These are phyloP conservation scores for Crotalus viridis DNA, from an alignment of 2,113 vertebrate species.

Conservation along the genomic window DNA sequence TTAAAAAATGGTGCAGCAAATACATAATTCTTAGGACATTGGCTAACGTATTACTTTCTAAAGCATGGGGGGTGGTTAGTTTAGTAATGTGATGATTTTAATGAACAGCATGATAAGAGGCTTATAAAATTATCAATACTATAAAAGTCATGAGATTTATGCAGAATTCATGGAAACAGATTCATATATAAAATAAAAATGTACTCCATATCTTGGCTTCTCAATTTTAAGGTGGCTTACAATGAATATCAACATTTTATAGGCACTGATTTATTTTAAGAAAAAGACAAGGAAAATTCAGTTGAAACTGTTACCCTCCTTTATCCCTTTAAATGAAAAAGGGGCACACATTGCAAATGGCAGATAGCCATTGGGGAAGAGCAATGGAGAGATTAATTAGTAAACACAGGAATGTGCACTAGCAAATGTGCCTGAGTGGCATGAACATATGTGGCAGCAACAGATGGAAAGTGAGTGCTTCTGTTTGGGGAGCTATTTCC, in stretches of 20 bases:
- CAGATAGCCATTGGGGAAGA: constrained; percentile 49
- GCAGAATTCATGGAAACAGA: background rate
- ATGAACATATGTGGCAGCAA: constrained; percentile 83
- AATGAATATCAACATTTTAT: background rate
- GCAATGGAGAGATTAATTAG: constrained; percentile 74
- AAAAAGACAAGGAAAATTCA: background rate
- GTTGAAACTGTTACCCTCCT: background rate
- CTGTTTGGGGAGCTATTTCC: constrained; percentile 64
- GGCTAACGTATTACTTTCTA: background rate
- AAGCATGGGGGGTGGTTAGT: background rate
- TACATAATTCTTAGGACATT: background rate
- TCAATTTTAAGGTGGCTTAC: background rate
- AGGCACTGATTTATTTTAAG: background rate
- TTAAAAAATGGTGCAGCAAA: background rate
- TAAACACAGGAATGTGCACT: constrained; percentile 71
- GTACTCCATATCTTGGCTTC: background rate
- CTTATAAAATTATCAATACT: background rate
- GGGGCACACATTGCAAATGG: constrained; percentile 56
- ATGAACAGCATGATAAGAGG: background rate
- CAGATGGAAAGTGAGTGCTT: constrained; percentile 66
- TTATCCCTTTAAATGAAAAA: constrained; percentile 61
- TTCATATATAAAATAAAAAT: background rate
- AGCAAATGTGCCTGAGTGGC: constrained; percentile 82
- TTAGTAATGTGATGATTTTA: background rate
- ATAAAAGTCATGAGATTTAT: background rate